Evolutionary conservation across 2,797 vertebrate species (phyloP).

Genomic region (Botia kubotai): DNA sequence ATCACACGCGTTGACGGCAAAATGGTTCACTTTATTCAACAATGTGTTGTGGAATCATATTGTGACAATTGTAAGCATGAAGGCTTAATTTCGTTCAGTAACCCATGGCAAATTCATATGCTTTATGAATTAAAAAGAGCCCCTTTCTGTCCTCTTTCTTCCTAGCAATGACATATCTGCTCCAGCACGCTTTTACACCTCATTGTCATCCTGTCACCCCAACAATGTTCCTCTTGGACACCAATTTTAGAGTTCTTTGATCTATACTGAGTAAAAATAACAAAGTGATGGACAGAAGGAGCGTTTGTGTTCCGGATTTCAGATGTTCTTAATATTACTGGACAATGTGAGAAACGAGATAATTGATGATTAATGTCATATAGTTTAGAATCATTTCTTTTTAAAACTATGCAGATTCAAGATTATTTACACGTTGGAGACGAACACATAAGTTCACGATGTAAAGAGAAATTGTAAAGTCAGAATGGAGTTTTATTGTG

Average conservation of each 20-base stretch:
- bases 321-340: conserved; percentile 67
- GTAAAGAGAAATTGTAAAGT: conserved; percentile 50
- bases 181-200: conserved; percentile 84
- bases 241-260: conserved; percentile 88
- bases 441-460: conserved; percentile 4
- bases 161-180: conserved; percentile 86
- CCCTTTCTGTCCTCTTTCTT: conserved; percentile 73
- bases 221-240: conserved; percentile 88
- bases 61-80: conserved; percentile 7
- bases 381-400: conserved; percentile 39
- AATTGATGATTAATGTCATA: conserved; percentile 65
- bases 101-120: conserved; percentile 70
- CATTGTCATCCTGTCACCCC: conserved; percentile 86
- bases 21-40: conserved; percentile 36
- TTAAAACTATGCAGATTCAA: conserved; percentile 18
- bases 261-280: conserved; percentile 88
- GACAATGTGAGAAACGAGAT: conserved; percentile 63
- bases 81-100: conserved; percentile 42
- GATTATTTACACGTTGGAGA: conserved; percentile 46
- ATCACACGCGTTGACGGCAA: conserved; percentile 31
- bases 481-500: conserved; percentile 49
- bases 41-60: conserved; percentile 46
- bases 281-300: conserved; percentile 83
- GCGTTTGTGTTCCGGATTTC: conserved; percentile 71
- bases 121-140: conserved; percentile 72